These are phyloP conservation scores for Enteromius afrohamiltoni DNA, from an alignment of 2,797 vertebrate genomes.

Conservation along the genomic window DNA sequence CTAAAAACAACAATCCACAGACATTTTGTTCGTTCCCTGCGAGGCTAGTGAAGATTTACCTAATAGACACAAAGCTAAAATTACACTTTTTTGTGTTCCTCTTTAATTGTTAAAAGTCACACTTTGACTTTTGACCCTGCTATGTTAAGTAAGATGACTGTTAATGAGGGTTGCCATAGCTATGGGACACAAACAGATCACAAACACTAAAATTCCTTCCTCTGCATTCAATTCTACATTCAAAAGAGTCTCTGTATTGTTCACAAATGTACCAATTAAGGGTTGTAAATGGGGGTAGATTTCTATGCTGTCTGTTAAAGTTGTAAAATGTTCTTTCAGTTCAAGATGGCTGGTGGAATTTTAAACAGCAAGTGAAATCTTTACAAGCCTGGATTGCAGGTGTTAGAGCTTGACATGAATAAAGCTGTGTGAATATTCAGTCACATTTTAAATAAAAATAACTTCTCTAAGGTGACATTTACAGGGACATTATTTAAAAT, in stretches of 20 bases:
- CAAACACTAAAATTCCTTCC: not conserved
- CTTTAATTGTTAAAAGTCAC: constrained; percentile 15
- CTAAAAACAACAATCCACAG: not conserved
- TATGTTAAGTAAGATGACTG: constrained; percentile 34
- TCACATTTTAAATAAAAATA: constrained; percentile 1
- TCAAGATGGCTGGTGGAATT: constrained; percentile 31
- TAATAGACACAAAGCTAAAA: not conserved
- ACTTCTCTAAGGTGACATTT: constrained; percentile 12
- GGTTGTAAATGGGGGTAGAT: constrained; percentile 3
- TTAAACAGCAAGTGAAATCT: constrained; percentile 51
- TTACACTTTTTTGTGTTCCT: not conserved
- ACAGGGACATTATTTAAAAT: not conserved
- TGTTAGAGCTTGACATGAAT: constrained; percentile 27
- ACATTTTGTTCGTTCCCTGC: constrained; percentile 6
- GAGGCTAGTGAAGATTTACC: not conserved
- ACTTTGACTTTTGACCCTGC: constrained; percentile 54
- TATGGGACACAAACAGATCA: constrained; percentile 19
- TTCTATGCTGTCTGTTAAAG: constrained; percentile 25
- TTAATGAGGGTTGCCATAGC: constrained; percentile 52
- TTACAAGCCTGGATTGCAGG: constrained; percentile 55
- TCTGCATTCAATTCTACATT: constrained; percentile 30
- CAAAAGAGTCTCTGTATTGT: constrained; percentile 18
- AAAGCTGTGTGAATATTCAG: constrained; percentile 22
- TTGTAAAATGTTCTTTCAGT: constrained; percentile 41
- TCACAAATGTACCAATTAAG: constrained; percentile 1